Evolutionary conservation across 2,888 invertebrate species (phyloP), one percentile per base, ranked within the genome.

Genomic region (Lithodes maja): DNA sequence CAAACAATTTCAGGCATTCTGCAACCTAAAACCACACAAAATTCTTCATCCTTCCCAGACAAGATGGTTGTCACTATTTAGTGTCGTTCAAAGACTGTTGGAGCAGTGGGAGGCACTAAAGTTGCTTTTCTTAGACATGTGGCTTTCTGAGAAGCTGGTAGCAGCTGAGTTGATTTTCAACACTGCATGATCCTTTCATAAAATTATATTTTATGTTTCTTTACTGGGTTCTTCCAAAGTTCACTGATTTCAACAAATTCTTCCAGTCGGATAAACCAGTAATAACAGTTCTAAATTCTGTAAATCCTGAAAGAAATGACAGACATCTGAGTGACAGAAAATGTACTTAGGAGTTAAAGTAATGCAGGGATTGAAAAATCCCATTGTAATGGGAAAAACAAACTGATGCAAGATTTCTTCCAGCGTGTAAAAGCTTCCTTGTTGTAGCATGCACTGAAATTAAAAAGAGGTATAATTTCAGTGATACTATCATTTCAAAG

Each of bases 21-120:
- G 86, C 0, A 83, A 93, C 12, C 1, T 91, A 2, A 90, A 92
- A n/a, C 78, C 92, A 3, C 92, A 92, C 77, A 92, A 92, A 87
- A 92, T 93, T 1, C 88, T 93, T 0, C 93, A 92, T 71, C 93
- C 93, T 69, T 84, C 91, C 1, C 93, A 93, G 86, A 93, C 93
- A 3, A 87, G 93, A 17, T 93, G 93, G 93, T 90, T 91, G 17
- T 86, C 90, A 12, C 71, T 91, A 33, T 1, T 86, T 68, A 71
- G 86, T 74, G 91, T 90, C 68, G 90, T 91, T n/a, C 55, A 54
- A 55, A 55, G 91, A 49, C 17, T 91, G 50, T 79, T 87, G 54
- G 83, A 83, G 84, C 87, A 90, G 55, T 85, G 90, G 91, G 86
- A 91, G 3, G 83, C 90, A 17, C 83, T 91, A 1, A 49, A 15